A percentile compares a stretch with the other conserved stretches of the same genome.
These are phyloP conservation scores for Hemithea aestivaria DNA, from an alignment of 2,888 invertebrate genomes.

Conservation along the genomic window DNA sequence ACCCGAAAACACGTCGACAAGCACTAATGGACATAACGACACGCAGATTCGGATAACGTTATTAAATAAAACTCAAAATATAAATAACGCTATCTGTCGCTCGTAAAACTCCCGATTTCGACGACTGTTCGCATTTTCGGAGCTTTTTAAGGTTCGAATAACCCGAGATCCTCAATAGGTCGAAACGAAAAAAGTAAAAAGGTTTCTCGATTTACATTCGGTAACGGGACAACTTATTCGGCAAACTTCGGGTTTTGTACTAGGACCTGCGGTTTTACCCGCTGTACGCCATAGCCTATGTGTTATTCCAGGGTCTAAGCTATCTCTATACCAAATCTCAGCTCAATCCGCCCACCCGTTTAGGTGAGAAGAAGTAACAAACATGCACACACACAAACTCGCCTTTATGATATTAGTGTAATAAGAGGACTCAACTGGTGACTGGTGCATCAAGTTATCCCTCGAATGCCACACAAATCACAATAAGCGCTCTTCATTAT, in stretches of 20 bases:
- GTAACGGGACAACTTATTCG: slow-evolving; percentile 12
- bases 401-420: too few species aligned
- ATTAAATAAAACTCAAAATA: slow-evolving; percentile 59
- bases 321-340: too few species aligned
- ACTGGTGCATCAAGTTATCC: too few species aligned
- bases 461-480: slow-evolving; percentile 67
- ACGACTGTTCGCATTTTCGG: slow-evolving; percentile 38
- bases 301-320: too few species aligned
- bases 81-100: slow-evolving; percentile 58
- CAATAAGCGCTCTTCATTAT: slow-evolving; percentile 74
- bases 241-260: slow-evolving; percentile 8
- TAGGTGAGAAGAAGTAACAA: too few species aligned
- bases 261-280: too few species aligned
- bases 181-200: slow-evolving; percentile 27
- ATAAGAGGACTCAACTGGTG: too few species aligned
- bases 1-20: slow-evolving; percentile 49
- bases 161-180: slow-evolving; percentile 33
- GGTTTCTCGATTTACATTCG: slow-evolving; percentile 13
- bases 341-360: too few species aligned
- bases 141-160: slow-evolving; percentile 35
- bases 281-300: too few species aligned
- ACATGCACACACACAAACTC: too few species aligned
- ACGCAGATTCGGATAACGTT: slow-evolving; percentile 58
- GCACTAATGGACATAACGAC: slow-evolving; percentile 58
- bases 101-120: slow-evolving; percentile 61